phyloP scores from a whole-genome alignment of 2,113 vertebrate species.

The Ceyx cyanopectus region DNA sequence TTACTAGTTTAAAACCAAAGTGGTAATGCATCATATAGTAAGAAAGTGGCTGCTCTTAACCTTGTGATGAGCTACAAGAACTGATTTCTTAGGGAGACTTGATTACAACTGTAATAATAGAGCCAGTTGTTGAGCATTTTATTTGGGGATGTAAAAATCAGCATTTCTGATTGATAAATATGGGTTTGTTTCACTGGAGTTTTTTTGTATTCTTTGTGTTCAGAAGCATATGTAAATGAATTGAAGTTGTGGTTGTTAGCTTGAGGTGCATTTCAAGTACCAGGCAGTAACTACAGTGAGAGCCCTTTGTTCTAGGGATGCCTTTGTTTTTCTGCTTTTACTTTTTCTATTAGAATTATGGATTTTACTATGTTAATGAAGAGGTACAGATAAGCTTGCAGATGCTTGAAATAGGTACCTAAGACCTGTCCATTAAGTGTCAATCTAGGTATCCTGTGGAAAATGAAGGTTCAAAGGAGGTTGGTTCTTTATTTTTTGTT shows the following conservation, averaged over 20 bases:
- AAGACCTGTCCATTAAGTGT: neutral
- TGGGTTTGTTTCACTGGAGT: neutral
- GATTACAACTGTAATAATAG: neutral
- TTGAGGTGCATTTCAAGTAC: neutral
- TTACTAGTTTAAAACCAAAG: neutral
- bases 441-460: neutral
- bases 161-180: slow-evolving; percentile 58
- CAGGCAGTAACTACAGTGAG: neutral
- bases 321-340: neutral
- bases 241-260: slow-evolving; percentile 18
- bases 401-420: neutral
- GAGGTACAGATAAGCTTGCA: neutral
- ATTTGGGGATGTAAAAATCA: slow-evolving; percentile 40
- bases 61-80: neutral
- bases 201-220: neutral
- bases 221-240: neutral
- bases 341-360: neutral
- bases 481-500: neutral
- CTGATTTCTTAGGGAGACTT: neutral
- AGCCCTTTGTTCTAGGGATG: neutral
- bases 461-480: neutral
- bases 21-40: neutral
- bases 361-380: neutral
- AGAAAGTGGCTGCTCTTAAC: neutral
- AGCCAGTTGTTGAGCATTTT: neutral